Evolutionary conservation across 2,797 vertebrate species (phyloP), one percentile per base, ranked within the genome.

Genomic region (Phylloscopus collybita): DNA sequence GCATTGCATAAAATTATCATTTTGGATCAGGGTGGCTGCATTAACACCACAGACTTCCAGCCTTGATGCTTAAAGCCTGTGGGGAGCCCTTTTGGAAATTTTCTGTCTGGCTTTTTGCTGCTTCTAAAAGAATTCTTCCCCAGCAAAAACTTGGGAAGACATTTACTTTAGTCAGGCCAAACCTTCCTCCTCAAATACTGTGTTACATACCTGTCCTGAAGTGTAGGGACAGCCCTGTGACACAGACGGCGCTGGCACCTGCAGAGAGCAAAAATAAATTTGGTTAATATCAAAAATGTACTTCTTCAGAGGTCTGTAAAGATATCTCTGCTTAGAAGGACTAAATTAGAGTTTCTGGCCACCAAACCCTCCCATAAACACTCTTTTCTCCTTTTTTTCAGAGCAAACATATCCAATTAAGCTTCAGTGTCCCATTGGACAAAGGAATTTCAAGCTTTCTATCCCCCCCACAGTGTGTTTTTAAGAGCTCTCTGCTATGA

Each of bases 141-240:
- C 14, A 54, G 20, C 11, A 74, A 61, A 69, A 83, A 5, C 15
- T 12, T 62, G 44, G n/a, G 26, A 69, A 66, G 34, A 11, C 2
- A 6, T 49, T 78, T 93, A 3, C 26, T 65, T 47, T 26, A 19
- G 47, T 56, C 36, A 72, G 40, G 16, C 3, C 25, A 56, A 83
- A 8, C 4, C 86, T 78, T 91, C 47, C 8, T 44, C 27, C 30
- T 47, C 17, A 69, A 64, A 30, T 20, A 5, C 42, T 60, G 26
- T 60, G 66, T 66, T 64, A 45, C 89, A 3, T 79, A 97, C 96
- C 88, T 92, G 96, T 96, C 56, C 50, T 96, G 88, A 97, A 97
- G 29, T 94, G 42, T 5, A 14, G n/a, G 34, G 91, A 70, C 49
- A 97, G 0, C 16, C 34, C 91, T 15, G 92, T 93, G 60, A 93